Evolutionary conservation across 2,797 vertebrate genomes (phyloP).

Genomic region (Dryobates pubescens): DNA sequence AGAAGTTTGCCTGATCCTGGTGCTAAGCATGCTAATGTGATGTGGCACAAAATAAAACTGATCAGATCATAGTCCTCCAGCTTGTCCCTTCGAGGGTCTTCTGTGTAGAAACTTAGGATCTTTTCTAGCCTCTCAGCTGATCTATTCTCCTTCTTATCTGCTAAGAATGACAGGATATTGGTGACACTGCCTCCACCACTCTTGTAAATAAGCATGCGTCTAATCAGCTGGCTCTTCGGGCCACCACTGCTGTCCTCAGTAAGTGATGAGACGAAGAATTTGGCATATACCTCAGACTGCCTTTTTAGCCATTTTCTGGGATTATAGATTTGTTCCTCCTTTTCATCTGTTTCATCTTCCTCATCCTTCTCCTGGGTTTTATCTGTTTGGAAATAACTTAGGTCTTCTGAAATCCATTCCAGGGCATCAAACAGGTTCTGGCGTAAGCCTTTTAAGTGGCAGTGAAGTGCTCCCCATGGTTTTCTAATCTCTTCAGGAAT

Average conservation of each 20-base stretch:
- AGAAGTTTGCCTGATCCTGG: conserved; percentile 68
- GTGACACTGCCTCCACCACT: conserved; percentile 83
- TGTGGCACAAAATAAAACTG: conserved; percentile 79
- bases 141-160: conserved; percentile 68
- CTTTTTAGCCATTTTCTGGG: conserved; percentile 80
- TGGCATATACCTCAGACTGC: conserved; percentile 77
- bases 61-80: conserved; percentile 77
- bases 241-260: not conserved
- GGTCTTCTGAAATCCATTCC: conserved; percentile 86
- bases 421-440: conserved; percentile 78
- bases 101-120: conserved; percentile 80
- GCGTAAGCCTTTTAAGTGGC: conserved; percentile 77
- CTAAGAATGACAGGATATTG: conserved; percentile 80
- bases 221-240: conserved; percentile 67
- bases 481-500: conserved; percentile 77
- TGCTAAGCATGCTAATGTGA: conserved; percentile 79
- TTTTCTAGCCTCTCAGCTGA: conserved; percentile 62
- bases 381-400: conserved; percentile 88
- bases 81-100: conserved; percentile 56
- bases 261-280: conserved; percentile 74
- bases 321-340: conserved; percentile 75
- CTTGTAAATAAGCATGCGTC: conserved; percentile 78
- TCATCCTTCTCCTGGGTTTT: conserved; percentile 69
- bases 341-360: conserved; percentile 60
- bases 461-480: conserved; percentile 80